Conservation (phyloP, 2,888 invertebrate genomes). For the Odontothrips loti region DNA sequence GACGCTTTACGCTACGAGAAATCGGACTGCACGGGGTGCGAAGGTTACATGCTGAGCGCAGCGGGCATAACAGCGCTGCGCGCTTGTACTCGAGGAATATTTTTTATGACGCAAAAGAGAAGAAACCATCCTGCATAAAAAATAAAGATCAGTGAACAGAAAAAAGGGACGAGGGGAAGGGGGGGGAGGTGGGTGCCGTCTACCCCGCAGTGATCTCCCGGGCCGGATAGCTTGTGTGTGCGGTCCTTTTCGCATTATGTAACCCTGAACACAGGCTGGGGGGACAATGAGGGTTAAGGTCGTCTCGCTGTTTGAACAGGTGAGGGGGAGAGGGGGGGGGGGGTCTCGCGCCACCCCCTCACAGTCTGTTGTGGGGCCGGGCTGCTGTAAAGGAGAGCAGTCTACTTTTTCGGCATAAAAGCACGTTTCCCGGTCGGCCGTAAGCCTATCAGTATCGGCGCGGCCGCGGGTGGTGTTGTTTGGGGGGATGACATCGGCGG, state of each 20-base stretch:
- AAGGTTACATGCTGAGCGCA: too few relatives aligned
- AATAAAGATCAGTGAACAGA: too few relatives aligned
- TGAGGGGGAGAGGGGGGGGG: neutral
- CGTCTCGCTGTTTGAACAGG: conserved; percentile 14
- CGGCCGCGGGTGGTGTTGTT: too few relatives aligned
- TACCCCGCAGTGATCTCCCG: neutral
- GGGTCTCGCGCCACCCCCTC: neutral
- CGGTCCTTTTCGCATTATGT: conserved; percentile 1
- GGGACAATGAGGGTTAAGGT: neutral
- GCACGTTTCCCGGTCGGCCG: conserved; percentile 5
- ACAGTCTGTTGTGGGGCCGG: neutral
- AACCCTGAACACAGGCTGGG: neutral
- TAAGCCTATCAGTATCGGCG: neutral
- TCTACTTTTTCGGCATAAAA: neutral
- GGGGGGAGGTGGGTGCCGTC: too few relatives aligned
- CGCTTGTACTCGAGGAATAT: too few relatives aligned
- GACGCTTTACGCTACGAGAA: too few relatives aligned
- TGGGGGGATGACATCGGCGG: too few relatives aligned
- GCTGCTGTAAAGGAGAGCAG: neutral
- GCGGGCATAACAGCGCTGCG: too few relatives aligned
- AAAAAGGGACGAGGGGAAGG: too few relatives aligned
- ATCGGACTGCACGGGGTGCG: too few relatives aligned
- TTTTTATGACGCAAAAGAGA: too few relatives aligned
- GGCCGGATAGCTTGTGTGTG: neutral
- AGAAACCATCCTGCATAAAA: too few relatives aligned